A percentile compares a stretch with the other conserved stretches of the same genome.
phyloP scores from a whole-genome alignment of 2,113 vertebrate genomes.

The Macroglossus sobrinus region DNA sequence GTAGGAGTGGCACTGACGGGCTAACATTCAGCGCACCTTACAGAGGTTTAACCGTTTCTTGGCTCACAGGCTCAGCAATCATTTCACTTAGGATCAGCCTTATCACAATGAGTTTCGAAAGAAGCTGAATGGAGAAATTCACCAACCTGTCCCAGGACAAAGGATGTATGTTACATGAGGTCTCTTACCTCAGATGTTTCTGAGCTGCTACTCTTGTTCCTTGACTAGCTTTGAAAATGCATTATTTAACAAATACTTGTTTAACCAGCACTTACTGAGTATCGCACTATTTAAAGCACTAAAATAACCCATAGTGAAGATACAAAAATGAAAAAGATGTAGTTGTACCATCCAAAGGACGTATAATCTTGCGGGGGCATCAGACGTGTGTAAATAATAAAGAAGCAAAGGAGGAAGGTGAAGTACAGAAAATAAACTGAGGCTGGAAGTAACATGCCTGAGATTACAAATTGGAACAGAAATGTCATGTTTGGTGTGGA shows the following conservation, averaged over 20 bases:
- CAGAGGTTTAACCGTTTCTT: not conserved
- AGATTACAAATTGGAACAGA: slow-evolving; percentile 62
- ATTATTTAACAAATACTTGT: not conserved
- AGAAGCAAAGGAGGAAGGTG: not conserved
- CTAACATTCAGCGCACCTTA: not conserved
- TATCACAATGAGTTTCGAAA: not conserved
- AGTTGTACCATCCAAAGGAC: not conserved
- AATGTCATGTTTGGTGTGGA: slow-evolving; percentile 62
- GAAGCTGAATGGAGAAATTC: not conserved
- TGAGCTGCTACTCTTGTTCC: not conserved
- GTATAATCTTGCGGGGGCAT: not conserved
- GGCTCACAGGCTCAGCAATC: not conserved
- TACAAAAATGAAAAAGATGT: not conserved
- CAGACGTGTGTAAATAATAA: not conserved
- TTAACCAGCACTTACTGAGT: not conserved
- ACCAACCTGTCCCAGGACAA: not conserved
- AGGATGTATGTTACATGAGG: no score
- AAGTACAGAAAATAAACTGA: not conserved
- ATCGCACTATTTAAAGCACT: not conserved
- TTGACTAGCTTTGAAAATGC: not conserved
- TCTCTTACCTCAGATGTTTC: not conserved
- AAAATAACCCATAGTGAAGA: not conserved
- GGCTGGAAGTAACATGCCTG: not conserved
- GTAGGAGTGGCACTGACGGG: not conserved
- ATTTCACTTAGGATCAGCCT: not conserved